A percentile compares a stretch with the other conserved stretches of the same genome.
These are phyloP conservation scores for Thryonomys swinderianus DNA, from an alignment of 2,113 vertebrate genomes.

Conservation along the genomic window DNA sequence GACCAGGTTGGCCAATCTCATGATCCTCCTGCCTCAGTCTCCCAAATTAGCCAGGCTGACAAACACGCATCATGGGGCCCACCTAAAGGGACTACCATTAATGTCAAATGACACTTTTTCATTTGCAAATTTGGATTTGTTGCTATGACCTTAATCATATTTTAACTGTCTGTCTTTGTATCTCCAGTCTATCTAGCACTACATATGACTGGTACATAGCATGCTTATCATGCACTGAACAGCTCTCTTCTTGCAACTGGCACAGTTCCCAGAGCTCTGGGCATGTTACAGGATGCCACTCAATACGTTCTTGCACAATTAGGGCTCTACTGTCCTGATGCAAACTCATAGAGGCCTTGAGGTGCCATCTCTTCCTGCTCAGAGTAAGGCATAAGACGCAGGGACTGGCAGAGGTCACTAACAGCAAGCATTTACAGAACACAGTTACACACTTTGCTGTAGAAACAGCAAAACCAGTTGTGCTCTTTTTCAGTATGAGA, in stretches of 20 bases:
- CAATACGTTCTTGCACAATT: background rate
- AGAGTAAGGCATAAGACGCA: background rate
- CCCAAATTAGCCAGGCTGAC: background rate
- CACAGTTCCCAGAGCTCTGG: background rate
- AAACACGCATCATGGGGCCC: background rate
- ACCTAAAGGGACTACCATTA: conserved; percentile 1
- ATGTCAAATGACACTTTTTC: background rate
- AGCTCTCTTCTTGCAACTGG: background rate
- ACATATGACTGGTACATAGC: background rate
- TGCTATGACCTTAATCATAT: background rate
- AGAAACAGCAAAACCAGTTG: background rate
- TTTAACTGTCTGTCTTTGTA: conserved; percentile 13
- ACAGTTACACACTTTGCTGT: background rate
- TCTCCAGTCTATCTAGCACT: background rate
- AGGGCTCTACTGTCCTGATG: background rate
- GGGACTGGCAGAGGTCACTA: background rate
- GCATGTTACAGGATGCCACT: background rate
- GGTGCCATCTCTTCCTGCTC: background rate
- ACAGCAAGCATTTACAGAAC: background rate
- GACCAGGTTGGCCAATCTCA: background rate
- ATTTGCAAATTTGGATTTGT: background rate
- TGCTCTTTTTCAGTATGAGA: background rate
- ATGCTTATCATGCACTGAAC: background rate
- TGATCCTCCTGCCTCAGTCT: background rate
- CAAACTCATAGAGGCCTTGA: background rate